Conservation (phyloP, 2,113 vertebrate species). For the Anseranas semipalmata region DNA sequence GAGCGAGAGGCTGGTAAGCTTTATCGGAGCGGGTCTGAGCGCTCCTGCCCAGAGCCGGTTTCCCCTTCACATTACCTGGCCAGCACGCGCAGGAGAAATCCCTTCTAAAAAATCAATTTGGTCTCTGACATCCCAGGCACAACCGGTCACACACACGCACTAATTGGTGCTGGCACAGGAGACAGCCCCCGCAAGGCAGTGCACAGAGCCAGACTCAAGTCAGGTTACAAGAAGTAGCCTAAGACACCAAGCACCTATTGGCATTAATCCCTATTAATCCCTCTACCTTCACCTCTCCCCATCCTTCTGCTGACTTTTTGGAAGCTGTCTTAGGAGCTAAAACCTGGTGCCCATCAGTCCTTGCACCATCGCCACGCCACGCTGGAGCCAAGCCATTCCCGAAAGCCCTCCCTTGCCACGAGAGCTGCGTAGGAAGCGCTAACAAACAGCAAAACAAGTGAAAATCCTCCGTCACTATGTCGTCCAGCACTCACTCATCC, state of each 20-base stretch:
- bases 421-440: neutral
- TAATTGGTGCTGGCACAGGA: neutral
- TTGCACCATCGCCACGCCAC: neutral
- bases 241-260: neutral
- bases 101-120: neutral
- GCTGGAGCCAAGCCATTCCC: neutral
- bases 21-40: accelerated
- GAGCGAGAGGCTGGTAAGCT: neutral
- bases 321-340: neutral
- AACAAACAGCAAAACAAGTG: neutral
- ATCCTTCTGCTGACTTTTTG: neutral
- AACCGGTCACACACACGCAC: accelerated
- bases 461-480: neutral
- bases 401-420: neutral
- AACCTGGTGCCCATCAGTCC: neutral
- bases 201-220: neutral
- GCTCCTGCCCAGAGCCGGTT: neutral
- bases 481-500: neutral
- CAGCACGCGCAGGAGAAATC: neutral
- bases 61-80: neutral
- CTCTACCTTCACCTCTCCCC: neutral
- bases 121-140: neutral
- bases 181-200: neutral
- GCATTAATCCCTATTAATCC: neutral
- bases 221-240: neutral